Conservation (phyloP, 1,140 invertebrate genomes). For the Drosophila grimshawi region DNA sequence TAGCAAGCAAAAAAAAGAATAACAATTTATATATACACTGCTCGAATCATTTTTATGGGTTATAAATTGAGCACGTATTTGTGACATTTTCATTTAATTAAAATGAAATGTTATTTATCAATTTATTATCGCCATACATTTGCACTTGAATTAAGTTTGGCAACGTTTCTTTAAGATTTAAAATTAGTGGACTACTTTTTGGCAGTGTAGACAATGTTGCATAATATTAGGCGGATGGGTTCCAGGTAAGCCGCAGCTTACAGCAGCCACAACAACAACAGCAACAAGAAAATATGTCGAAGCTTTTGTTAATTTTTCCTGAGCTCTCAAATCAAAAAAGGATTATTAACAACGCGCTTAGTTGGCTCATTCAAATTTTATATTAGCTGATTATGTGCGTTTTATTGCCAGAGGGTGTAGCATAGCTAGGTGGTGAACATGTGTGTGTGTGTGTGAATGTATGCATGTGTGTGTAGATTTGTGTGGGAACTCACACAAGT, state of each 20-base stretch:
- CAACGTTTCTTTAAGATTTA: no score
- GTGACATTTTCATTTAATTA: constrained; percentile 7
- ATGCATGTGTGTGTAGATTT: constrained; percentile 12
- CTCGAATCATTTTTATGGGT: background rate
- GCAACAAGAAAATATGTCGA: constrained; percentile 30
- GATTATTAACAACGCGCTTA: constrained; percentile 75
- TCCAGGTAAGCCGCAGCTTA: constrained; percentile 58
- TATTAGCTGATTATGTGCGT: constrained; percentile 78
- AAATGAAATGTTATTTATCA: background rate
- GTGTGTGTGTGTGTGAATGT: constrained; percentile 12
- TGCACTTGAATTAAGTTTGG: background rate
- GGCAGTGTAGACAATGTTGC: constrained; percentile 25
- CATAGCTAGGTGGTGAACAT: background rate
- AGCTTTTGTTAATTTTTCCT: constrained; percentile 55
- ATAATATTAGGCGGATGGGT: constrained; percentile 41
- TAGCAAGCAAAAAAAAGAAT: constrained; percentile 4
- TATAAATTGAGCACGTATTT: constrained; percentile 13
- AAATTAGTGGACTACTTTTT: background rate
- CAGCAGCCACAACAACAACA: constrained; percentile 5
- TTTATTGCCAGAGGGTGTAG: constrained; percentile 44
- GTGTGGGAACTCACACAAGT: constrained; percentile 77
- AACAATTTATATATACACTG: constrained; percentile 1
- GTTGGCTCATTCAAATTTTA: constrained; percentile 68
- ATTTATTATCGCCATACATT: background rate
- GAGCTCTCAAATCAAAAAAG: constrained; percentile 69